A percentile compares a stretch with the other conserved stretches of the same genome.
Conservation (phyloP, 1,140 invertebrate genomes). For the Anastrepha ludens region DNA sequence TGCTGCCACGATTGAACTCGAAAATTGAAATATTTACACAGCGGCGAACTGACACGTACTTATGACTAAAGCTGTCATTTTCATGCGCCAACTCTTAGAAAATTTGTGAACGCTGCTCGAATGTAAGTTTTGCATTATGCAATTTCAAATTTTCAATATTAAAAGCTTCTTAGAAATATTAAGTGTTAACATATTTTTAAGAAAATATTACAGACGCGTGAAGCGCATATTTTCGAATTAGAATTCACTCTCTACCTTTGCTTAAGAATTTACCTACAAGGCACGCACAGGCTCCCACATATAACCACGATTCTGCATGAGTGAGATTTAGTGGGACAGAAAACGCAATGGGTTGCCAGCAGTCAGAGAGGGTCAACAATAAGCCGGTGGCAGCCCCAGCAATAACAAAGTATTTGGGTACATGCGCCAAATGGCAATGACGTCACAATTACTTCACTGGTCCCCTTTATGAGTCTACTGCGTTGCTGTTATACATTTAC, state of each 20-base stretch:
- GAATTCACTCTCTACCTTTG: not conserved
- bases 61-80: too few species aligned
- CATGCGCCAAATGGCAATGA: not conserved
- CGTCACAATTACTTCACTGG: slow-evolving; percentile 26
- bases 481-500: not conserved
- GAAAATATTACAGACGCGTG: too few species aligned
- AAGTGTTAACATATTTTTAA: too few species aligned
- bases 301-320: not conserved
- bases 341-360: not conserved
- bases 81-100: too few species aligned
- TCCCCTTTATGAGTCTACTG: slow-evolving; percentile 3
- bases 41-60: too few species aligned
- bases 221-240: not conserved
- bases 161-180: too few species aligned
- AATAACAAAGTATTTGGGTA: not conserved
- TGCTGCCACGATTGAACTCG: too few species aligned
- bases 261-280: not conserved
- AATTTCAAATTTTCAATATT: too few species aligned
- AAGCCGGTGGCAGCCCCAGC: not conserved
- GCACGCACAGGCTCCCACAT: not conserved
- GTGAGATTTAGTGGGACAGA: slow-evolving; percentile 2
- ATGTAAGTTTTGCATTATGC: too few species aligned
- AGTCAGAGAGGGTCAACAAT: not conserved
- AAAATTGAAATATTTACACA: too few species aligned
- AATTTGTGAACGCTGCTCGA: too few species aligned